A percentile compares a stretch with the other conserved stretches of the same genome.
These are phyloP conservation scores for Tetrao urogallus DNA, from an alignment of 2,113 vertebrate genomes.

Conservation along the genomic window DNA sequence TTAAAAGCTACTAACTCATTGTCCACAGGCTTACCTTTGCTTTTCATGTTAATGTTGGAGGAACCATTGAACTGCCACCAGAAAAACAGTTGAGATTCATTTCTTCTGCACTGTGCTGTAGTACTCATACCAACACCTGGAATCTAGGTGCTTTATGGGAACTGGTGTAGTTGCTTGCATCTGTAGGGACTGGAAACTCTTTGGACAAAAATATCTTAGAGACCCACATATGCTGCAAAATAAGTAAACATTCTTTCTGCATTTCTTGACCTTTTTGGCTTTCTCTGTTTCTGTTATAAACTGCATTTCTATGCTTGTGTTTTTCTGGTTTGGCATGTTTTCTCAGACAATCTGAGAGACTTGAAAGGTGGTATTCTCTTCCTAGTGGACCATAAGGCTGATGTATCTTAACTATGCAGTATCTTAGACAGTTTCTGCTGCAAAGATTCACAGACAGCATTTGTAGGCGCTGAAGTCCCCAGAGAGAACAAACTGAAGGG, in stretches of 20 bases:
- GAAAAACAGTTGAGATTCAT: neutral
- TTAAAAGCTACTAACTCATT: neutral
- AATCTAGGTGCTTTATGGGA: neutral
- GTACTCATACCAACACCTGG: neutral
- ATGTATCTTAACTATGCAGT: neutral
- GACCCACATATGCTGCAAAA: neutral
- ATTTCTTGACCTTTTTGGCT: neutral
- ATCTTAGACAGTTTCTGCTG: neutral
- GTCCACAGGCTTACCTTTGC: neutral
- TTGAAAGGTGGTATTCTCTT: neutral
- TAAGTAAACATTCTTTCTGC: neutral
- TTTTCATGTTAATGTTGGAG: neutral
- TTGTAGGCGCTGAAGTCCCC: neutral
- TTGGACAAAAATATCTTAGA: neutral
- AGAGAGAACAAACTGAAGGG: neutral
- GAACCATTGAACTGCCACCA: neutral
- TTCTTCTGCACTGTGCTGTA: neutral
- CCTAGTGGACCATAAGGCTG: neutral
- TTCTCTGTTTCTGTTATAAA: neutral
- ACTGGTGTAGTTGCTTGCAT: neutral
- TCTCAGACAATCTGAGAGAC: neutral
- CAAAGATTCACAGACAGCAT: neutral
- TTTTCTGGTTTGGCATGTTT: neutral
- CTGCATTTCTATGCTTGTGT: neutral
- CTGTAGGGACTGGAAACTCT: neutral